These are phyloP conservation scores for Struthidea cinerea DNA, from an alignment of 2,113 vertebrate genomes.

Conservation along the genomic window DNA sequence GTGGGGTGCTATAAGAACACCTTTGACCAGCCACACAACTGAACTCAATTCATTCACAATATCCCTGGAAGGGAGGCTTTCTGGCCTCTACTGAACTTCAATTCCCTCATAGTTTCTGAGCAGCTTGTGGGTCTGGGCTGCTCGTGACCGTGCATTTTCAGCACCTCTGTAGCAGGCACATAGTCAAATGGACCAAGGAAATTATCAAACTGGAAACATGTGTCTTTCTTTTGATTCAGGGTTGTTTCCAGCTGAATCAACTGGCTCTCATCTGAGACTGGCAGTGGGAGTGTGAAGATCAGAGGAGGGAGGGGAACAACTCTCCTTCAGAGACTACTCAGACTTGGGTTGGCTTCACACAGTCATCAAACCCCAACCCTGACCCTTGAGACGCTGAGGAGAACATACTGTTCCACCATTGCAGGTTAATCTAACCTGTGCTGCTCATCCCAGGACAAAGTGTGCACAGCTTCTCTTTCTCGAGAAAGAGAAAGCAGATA, in stretches of 20 bases:
- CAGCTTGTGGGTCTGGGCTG: neutral
- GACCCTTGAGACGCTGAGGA: neutral
- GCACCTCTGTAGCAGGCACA: neutral
- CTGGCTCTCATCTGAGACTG: neutral
- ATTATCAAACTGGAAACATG: neutral
- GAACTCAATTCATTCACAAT: neutral
- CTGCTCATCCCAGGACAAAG: neutral
- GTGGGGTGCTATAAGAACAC: neutral
- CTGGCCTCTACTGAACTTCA: neutral
- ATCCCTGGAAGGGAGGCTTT: neutral
- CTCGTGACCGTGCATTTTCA: neutral
- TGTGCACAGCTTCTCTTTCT: neutral
- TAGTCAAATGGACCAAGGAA: neutral
- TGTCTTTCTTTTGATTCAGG: neutral
- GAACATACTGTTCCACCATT: neutral
- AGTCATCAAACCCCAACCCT: neutral
- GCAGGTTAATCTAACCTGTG: neutral
- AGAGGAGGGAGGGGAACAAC: neutral
- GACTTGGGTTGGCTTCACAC: neutral
- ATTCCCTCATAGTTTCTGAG: neutral
- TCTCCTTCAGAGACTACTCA: neutral
- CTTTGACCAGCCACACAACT: neutral
- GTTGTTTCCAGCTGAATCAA: neutral
- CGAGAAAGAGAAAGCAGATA: neutral
- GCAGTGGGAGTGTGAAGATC: neutral